Evolutionary conservation across 2,888 invertebrate species (phyloP).

Genomic region (Athetis lepigone): DNA sequence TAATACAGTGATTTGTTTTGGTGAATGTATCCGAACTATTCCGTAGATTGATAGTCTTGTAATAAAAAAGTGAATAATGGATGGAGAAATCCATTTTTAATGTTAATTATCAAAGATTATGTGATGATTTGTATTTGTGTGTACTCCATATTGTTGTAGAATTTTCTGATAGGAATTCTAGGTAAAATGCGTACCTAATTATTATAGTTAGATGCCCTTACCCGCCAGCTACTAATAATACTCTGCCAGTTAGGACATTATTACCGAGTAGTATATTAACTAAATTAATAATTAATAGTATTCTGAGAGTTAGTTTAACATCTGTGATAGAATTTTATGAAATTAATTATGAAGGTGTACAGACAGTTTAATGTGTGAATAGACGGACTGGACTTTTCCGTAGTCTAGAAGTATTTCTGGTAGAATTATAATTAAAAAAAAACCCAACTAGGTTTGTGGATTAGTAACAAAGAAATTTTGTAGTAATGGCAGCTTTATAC

Average conservation of each 20-base stretch:
- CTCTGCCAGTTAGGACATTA: conserved; percentile 49
- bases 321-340: conserved; percentile 71
- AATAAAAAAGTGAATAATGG: conserved; percentile 36
- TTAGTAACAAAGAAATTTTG: background rate
- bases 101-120: conserved; percentile 20
- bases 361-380: conserved; percentile 37
- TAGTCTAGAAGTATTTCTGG: conserved; percentile 28
- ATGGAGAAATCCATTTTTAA: conserved; percentile 38
- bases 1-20: conserved; percentile 52
- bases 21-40: conserved; percentile 56
- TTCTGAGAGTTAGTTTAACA: conserved; percentile 61
- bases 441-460: conserved; percentile 2
- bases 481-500: background rate
- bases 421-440: conserved; percentile 8
- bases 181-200: conserved; percentile 36
- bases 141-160: conserved; percentile 31
- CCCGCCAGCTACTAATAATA: conserved; percentile 51
- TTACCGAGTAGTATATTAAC: conserved; percentile 39
- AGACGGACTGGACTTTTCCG: conserved; percentile 18
- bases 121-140: conserved; percentile 29
- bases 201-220: conserved; percentile 40
- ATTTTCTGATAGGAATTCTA: conserved; percentile 29
- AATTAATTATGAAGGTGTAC: conserved; percentile 53
- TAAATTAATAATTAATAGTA: conserved; percentile 50
- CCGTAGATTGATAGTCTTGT: conserved; percentile 39